Conservation (phyloP, 1,140 invertebrate genomes). For the Heliconius hewitsoni region DNA sequence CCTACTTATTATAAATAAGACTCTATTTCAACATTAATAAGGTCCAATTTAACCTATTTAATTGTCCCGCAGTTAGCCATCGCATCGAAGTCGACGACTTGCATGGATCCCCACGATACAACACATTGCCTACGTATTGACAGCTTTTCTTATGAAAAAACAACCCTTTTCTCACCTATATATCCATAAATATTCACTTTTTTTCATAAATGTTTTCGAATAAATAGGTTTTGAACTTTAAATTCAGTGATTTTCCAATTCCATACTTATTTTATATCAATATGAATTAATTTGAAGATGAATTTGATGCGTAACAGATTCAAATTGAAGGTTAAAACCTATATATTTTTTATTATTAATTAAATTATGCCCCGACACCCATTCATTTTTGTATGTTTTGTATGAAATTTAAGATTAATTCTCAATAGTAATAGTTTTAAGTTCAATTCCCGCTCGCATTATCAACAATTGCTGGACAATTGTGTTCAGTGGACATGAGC, state of each 20-base stretch:
- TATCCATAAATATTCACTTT: neutral
- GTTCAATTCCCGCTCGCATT: constrained; percentile 29
- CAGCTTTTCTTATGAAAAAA: constrained; percentile 9
- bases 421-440: constrained; percentile 16
- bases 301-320: too few species aligned
- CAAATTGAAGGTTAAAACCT: neutral
- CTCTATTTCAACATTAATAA: neutral
- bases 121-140: constrained; percentile 6
- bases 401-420: constrained; percentile 8
- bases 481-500: constrained; percentile 43
- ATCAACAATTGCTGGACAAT: constrained; percentile 57
- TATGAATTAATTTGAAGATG: neutral
- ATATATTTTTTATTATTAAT: neutral
- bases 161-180: neutral
- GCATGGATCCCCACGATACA: constrained; percentile 41
- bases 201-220: neutral
- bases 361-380: neutral
- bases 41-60: constrained; percentile 13
- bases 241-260: neutral
- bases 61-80: constrained; percentile 38
- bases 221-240: neutral
- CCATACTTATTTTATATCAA: neutral
- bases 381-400: constrained; percentile 14
- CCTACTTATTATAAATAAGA: neutral
- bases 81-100: constrained; percentile 42